These are phyloP conservation scores for Muntiacus muntjak DNA, from an alignment of 2,113 vertebrate genomes.

Conservation along the genomic window DNA sequence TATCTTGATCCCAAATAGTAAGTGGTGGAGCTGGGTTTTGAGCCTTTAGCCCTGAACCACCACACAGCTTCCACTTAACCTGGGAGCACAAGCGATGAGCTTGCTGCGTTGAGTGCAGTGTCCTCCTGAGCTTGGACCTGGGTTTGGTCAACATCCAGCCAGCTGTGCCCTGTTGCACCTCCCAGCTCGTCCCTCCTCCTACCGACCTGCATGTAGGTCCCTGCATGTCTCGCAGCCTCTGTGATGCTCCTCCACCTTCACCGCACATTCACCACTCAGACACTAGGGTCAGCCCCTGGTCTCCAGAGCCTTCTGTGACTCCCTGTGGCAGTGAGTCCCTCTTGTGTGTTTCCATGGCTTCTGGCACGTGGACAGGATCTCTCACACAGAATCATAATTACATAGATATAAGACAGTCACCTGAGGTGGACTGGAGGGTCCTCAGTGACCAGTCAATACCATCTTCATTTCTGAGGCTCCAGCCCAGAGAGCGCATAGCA, in stretches of 20 bases:
- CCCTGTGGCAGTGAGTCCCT: neutral
- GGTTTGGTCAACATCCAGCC: rapidly evolving
- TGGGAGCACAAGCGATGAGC: neutral
- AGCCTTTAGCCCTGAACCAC: neutral
- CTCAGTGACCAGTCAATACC: neutral
- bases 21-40: neutral
- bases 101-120: rapidly evolving
- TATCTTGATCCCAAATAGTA: neutral
- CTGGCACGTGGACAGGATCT: neutral
- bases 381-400: neutral
- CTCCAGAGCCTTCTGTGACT: neutral
- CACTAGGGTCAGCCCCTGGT: neutral
- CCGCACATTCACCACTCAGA: neutral
- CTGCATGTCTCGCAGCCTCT: neutral
- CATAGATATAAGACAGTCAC: neutral
- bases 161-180: rapidly evolving
- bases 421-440: neutral
- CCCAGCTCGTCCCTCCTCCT: neutral
- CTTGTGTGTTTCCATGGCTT: neutral
- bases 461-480: neutral
- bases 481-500: neutral
- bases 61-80: neutral
- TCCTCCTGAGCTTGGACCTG: neutral
- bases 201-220: neutral
- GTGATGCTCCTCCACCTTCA: neutral